These are phyloP conservation scores for Petromus typicus DNA, from an alignment of 2,113 vertebrate genomes.

Conservation along the genomic window DNA sequence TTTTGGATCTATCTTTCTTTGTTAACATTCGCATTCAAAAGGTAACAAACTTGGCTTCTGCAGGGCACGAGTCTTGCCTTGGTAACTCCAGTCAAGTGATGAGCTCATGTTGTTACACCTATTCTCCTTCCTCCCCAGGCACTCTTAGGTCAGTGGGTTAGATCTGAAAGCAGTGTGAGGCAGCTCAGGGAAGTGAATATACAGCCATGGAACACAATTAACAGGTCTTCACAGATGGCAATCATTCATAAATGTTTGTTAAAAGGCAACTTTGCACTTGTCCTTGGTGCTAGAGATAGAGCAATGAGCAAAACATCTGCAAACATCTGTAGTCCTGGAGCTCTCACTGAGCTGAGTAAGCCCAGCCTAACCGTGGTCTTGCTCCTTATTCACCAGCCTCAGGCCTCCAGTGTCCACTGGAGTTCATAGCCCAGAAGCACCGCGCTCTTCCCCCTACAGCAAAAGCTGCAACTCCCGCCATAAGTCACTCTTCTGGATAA, in stretches of 20 bases:
- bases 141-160: background rate
- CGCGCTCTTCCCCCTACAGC: background rate
- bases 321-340: background rate
- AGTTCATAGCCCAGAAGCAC: background rate
- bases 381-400: background rate
- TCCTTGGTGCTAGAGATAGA: background rate
- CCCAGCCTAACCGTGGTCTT: background rate
- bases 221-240: background rate
- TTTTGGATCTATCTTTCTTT: constrained; percentile 48
- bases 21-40: constrained; percentile 54
- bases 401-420: too few species aligned
- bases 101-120: background rate
- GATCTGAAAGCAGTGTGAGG: background rate
- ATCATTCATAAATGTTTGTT: constrained; percentile 21
- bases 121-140: background rate
- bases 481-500: constrained; percentile 18
- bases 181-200: constrained; percentile 11
- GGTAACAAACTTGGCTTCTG: constrained; percentile 22
- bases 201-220: background rate
- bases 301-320: constrained; percentile 13
- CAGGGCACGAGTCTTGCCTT: background rate
- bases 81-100: background rate
- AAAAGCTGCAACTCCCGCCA: constrained; percentile 8
- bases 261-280: background rate
- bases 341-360: background rate